Percentiles rank a stretch among this genome's conserved stretches.
Evolutionary conservation across 2,113 vertebrate genomes (phyloP).

Genomic region (Cyprinodon tularosa): DNA sequence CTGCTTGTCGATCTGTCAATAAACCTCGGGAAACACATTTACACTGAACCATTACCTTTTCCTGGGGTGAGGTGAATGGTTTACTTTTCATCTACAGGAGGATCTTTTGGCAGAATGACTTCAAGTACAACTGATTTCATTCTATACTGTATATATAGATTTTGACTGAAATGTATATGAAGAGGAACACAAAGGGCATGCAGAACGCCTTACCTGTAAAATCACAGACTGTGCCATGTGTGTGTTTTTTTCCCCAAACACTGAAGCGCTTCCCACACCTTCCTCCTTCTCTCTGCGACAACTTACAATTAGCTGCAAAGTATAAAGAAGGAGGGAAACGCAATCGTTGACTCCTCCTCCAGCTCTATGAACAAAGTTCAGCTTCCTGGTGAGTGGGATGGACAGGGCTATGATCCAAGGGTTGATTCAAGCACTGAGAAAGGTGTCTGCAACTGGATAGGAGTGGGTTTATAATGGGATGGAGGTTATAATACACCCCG

Average conservation of each 20-base stretch:
- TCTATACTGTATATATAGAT: too few relatives aligned
- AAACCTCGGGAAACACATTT: neutral
- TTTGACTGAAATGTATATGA: slow-evolving; percentile 3
- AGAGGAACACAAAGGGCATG: neutral
- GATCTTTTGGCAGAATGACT: neutral
- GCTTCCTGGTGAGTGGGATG: slow-evolving; percentile 57
- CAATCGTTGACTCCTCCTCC: slow-evolving; percentile 57
- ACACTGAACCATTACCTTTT: neutral
- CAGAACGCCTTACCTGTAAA: slow-evolving; percentile 45
- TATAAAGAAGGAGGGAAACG: slow-evolving; percentile 36
- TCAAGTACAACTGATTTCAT: neutral
- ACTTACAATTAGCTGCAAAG: slow-evolving; percentile 48
- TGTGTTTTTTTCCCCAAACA: slow-evolving; percentile 30
- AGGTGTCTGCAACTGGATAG: slow-evolving; percentile 21
- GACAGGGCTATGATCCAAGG: slow-evolving; percentile 26
- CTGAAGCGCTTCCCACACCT: slow-evolving; percentile 30
- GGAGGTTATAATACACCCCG: slow-evolving; percentile 44
- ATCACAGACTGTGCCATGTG: neutral
- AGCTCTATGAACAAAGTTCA: slow-evolving; percentile 58
- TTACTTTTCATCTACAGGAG: neutral
- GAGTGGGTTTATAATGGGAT: slow-evolving; percentile 35
- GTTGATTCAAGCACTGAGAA: slow-evolving; percentile 7
- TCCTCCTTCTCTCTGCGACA: slow-evolving; percentile 58
- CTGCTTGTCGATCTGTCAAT: neutral
- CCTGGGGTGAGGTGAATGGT: neutral